phyloP scores from a whole-genome alignment of 1,140 invertebrate species.

The Ceratina calcarata region DNA sequence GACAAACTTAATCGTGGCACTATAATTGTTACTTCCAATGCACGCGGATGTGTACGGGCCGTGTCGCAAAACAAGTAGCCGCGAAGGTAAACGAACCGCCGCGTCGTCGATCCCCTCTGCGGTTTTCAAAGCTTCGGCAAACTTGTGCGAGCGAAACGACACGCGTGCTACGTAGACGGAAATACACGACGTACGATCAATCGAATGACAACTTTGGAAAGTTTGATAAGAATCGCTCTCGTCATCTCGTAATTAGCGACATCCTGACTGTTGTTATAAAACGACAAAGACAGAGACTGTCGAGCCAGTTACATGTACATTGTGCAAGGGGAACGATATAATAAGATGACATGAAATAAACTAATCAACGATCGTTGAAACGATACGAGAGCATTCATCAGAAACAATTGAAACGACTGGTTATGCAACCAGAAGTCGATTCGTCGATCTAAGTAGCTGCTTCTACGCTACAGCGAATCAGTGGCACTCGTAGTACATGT shows the following conservation, averaged over 20 bases:
- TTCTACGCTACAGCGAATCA: neutral
- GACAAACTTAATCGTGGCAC: neutral
- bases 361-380: neutral
- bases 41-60: neutral
- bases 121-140: neutral
- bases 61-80: slow-evolving; percentile 6
- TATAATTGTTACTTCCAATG: neutral
- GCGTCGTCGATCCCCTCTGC: too few relatives aligned
- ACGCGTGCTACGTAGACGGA: neutral
- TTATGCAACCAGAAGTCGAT: slow-evolving; percentile 29
- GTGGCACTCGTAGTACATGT: neutral
- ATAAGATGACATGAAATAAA: neutral
- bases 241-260: neutral
- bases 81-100: slow-evolving; percentile 2
- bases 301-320: too few relatives aligned
- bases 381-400: neutral
- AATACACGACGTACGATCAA: neutral
- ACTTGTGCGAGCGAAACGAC: neutral
- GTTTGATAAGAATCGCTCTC: neutral
- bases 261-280: neutral
- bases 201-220: neutral
- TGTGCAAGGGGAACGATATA: neutral
- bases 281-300: neutral
- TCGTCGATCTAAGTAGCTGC: neutral
- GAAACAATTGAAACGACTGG: slow-evolving; percentile 12